These are phyloP conservation scores for Saccopteryx bilineata DNA, from an alignment of 2,113 vertebrate species.

Conservation along the genomic window DNA sequence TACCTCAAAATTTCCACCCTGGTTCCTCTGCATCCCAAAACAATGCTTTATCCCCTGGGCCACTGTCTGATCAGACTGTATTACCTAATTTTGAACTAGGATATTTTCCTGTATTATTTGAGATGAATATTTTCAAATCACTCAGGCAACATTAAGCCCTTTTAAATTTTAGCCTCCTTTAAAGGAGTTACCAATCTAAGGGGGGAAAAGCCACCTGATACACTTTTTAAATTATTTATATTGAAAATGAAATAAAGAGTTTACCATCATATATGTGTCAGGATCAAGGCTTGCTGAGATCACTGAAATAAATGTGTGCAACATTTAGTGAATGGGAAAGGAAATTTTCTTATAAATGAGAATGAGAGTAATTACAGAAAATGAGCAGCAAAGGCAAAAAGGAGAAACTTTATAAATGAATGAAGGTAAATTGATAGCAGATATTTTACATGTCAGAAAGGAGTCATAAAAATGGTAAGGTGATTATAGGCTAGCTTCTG, in stretches of 20 bases:
- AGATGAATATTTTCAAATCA: slow-evolving; percentile 15
- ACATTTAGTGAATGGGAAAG: slow-evolving; percentile 77
- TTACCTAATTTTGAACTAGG: neutral
- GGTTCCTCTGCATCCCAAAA: too few relatives aligned
- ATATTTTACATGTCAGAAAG: slow-evolving; percentile 74
- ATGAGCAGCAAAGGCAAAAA: slow-evolving; percentile 62
- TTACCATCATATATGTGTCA: slow-evolving; percentile 76
- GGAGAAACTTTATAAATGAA: slow-evolving; percentile 66
- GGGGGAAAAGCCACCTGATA: neutral
- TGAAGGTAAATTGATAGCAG: slow-evolving; percentile 42
- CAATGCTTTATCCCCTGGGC: too few relatives aligned
- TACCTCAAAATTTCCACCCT: too few relatives aligned
- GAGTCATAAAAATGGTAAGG: neutral
- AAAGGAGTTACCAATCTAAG: slow-evolving; percentile 25
- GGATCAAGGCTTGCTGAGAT: slow-evolving; percentile 70
- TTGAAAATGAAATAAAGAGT: slow-evolving; percentile 80
- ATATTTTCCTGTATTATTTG: slow-evolving; percentile 36
- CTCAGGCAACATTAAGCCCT: neutral
- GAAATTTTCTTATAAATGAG: slow-evolving; percentile 73
- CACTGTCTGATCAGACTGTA: too few relatives aligned
- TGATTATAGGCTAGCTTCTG: slow-evolving; percentile 64
- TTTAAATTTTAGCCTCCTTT: slow-evolving; percentile 30
- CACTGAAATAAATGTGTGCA: slow-evolving; percentile 79
- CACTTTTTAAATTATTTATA: slow-evolving; percentile 78
- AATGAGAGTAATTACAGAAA: slow-evolving; percentile 69